phyloP scores from a whole-genome alignment of 2,113 vertebrate species.

The Solea solea region DNA sequence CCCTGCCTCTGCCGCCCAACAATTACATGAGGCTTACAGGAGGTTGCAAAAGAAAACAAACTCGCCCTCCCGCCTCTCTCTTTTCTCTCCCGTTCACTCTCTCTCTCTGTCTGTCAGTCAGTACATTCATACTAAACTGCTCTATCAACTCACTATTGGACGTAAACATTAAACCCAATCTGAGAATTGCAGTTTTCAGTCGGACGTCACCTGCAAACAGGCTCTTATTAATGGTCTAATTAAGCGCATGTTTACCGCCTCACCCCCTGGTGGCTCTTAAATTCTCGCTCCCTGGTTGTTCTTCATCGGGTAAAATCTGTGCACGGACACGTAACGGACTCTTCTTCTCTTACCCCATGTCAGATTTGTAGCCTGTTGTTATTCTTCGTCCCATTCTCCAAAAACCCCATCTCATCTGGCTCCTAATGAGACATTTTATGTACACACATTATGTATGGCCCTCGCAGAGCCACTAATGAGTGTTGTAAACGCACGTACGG shows the following conservation, averaged over 20 bases:
- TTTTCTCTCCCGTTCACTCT: neutral
- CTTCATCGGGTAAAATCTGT: no score
- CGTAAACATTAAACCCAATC: no score
- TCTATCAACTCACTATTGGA: no score
- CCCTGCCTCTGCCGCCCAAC: conserved; percentile 41
- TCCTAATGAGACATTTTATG: conserved; percentile 55
- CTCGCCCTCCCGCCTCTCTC: neutral
- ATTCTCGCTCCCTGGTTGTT: no score
- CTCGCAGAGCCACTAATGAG: conserved; percentile 41
- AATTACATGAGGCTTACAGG: conserved; percentile 72
- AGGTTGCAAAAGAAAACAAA: conserved; percentile 56
- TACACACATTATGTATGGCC: conserved; percentile 26
- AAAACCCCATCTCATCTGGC: neutral
- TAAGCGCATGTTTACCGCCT: no score
- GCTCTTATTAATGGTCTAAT: no score
- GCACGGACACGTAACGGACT: no score
- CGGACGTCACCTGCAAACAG: no score
- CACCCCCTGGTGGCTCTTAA: no score
- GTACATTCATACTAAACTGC: no score
- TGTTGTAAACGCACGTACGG: conserved; percentile 30
- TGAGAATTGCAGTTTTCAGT: no score
- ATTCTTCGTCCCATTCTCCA: no score
- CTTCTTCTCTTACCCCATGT: neutral
- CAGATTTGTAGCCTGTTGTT: conserved; percentile 11
- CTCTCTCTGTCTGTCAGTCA: neutral